These are phyloP conservation scores for Zhuqinia jingwanae DNA, from an alignment of 2,888 invertebrate species.

Conservation along the genomic window DNA sequence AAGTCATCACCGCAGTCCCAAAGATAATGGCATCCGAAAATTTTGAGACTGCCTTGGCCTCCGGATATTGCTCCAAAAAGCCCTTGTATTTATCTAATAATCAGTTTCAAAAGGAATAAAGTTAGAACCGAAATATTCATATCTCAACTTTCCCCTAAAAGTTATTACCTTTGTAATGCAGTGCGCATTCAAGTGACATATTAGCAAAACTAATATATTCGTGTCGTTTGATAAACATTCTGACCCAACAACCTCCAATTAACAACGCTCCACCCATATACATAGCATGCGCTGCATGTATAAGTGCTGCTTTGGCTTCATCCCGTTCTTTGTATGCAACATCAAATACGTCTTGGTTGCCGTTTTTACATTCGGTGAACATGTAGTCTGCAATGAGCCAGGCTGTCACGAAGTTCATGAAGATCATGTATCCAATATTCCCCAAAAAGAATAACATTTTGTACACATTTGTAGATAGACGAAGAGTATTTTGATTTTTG, in stretches of 20 bases:
- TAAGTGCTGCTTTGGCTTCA: neutral
- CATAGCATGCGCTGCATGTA: neutral
- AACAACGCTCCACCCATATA: neutral
- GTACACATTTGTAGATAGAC: neutral
- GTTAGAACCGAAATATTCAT: neutral
- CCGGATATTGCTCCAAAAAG: neutral
- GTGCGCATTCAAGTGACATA: neutral
- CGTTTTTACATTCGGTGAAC: neutral
- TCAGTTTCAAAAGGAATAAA: too few species aligned
- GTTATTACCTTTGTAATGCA: neutral
- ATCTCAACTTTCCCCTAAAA: neutral
- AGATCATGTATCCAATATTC: neutral
- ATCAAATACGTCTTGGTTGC: neutral
- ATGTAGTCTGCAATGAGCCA: neutral
- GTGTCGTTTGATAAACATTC: neutral
- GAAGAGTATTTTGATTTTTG: neutral
- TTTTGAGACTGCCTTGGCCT: neutral
- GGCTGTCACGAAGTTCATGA: neutral
- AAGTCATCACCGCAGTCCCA: neutral
- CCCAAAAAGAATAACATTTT: neutral
- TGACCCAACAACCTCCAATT: neutral
- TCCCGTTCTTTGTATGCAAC: neutral
- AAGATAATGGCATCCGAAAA: neutral
- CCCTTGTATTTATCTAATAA: slow-evolving; percentile 3
- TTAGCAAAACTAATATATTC: neutral